phyloP scores from a whole-genome alignment of 2,797 vertebrate genomes.

The Botia almorhae region DNA sequence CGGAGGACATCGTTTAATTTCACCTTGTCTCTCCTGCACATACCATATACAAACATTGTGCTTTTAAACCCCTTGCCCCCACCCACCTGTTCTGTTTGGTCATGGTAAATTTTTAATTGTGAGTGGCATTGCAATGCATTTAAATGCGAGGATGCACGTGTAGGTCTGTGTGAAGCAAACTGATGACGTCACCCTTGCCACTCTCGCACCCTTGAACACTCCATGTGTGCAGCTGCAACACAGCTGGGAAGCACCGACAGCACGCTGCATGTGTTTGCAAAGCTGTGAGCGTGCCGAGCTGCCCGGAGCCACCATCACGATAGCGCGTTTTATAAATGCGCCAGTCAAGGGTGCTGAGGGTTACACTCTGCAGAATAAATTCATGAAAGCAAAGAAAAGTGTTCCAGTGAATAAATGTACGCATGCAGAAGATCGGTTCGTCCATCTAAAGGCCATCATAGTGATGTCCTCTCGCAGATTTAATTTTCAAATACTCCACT shows the following conservation, averaged over 20 bases:
- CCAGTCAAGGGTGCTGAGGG: conserved; percentile 11
- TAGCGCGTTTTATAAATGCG: conserved; percentile 16
- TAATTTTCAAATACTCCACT: conserved; percentile 56
- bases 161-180: neutral
- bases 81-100: neutral
- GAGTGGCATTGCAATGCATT: conserved; percentile 27
- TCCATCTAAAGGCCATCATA: conserved; percentile 36
- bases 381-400: conserved; percentile 16
- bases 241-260: conserved; percentile 20
- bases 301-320: conserved; percentile 11
- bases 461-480: conserved; percentile 45
- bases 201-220: neutral
- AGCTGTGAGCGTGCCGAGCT: conserved; percentile 16
- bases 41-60: neutral
- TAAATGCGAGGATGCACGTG: conserved; percentile 9
- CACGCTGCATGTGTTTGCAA: conserved; percentile 28
- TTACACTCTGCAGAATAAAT: conserved; percentile 29
- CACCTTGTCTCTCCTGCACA: conserved; percentile 23
- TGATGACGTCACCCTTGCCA: conserved; percentile 24
- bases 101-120: neutral
- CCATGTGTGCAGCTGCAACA: conserved; percentile 33
- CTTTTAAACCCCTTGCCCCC: neutral
- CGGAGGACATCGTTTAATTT: conserved; percentile 37
- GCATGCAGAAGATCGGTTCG: conserved; percentile 18
- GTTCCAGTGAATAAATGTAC: conserved; percentile 8